Percentiles rank a stretch among this genome's conserved stretches.
Conservation (phyloP, 2,888 invertebrate species). For the Acleris holmiana region DNA sequence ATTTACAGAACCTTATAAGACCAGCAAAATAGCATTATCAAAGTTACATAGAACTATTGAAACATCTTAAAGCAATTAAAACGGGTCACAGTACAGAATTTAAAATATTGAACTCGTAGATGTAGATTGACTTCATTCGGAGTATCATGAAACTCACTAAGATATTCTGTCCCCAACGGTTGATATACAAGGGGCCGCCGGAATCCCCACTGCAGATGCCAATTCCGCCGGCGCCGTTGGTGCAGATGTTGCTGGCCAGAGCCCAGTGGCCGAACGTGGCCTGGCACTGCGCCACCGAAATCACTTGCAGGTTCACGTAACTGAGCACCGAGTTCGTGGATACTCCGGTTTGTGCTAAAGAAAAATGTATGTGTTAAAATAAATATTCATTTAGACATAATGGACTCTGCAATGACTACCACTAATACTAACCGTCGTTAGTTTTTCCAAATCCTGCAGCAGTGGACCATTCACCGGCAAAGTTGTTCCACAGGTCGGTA, state of each 20-base stretch:
- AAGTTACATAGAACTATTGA: too few species aligned
- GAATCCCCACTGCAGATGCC: conserved; percentile 64
- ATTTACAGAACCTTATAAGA: conserved; percentile 1
- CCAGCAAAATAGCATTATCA: too few species aligned
- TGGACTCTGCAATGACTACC: too few species aligned
- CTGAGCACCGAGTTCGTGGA: conserved; percentile 25
- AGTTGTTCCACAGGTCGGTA: conserved; percentile 15
- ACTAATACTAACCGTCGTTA: conserved; percentile 23
- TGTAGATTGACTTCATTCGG: not conserved
- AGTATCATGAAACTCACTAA: conserved; percentile 22
- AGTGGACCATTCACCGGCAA: conserved; percentile 26
- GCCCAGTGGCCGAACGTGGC: conserved; percentile 23
- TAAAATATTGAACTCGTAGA: too few species aligned
- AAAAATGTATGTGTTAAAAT: not conserved
- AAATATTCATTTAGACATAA: not conserved
- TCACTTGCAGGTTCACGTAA: conserved; percentile 37
- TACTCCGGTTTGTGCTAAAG: conserved; percentile 32
- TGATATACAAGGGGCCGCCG: conserved; percentile 52
- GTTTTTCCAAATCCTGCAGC: conserved; percentile 40
- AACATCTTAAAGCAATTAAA: conserved; percentile 42
- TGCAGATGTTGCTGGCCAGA: conserved; percentile 51
- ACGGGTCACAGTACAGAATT: too few species aligned
- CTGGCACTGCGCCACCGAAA: conserved; percentile 34
- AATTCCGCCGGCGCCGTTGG: conserved; percentile 55
- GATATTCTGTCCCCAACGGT: conserved; percentile 25